These are phyloP conservation scores for Corythoichthys haematopterus DNA, from an alignment of 2,113 vertebrate species.

Conservation along the genomic window DNA sequence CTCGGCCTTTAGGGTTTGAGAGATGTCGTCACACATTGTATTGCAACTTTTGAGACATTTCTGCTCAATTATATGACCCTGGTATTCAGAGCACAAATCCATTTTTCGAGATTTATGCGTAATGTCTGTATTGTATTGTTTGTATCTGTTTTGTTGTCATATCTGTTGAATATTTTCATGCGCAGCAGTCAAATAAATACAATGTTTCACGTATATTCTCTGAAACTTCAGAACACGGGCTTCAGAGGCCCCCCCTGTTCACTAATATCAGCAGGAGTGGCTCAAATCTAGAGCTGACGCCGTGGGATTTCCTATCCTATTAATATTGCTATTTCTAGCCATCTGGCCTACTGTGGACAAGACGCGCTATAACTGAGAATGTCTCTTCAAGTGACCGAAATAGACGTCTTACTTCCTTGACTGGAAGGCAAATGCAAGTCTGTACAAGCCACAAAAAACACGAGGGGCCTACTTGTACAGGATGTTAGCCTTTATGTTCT, in stretches of 20 bases:
- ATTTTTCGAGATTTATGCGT: neutral
- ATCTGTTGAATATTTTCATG: neutral
- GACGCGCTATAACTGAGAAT: slow-evolving; percentile 29
- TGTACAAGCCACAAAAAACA: slow-evolving; percentile 4
- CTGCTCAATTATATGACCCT: neutral
- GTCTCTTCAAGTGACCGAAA: slow-evolving; percentile 21
- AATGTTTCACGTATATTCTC: neutral
- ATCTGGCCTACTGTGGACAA: slow-evolving; percentile 43
- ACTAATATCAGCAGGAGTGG: slow-evolving; percentile 26
- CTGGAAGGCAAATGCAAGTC: slow-evolving; percentile 2
- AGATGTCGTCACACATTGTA: neutral
- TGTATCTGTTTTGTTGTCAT: neutral
- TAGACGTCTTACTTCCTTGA: slow-evolving; percentile 21
- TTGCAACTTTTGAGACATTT: neutral
- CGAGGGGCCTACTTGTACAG: slow-evolving; percentile 8
- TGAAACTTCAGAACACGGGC: neutral
- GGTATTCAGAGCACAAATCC: neutral
- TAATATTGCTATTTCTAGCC: slow-evolving; percentile 55
- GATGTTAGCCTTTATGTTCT: slow-evolving; percentile 15
- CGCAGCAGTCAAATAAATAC: neutral
- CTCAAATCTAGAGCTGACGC: slow-evolving; percentile 53
- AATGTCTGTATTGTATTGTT: neutral
- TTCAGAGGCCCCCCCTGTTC: slow-evolving; percentile 5
- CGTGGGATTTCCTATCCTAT: slow-evolving; percentile 58
- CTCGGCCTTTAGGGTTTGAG: neutral